phyloP scores from a whole-genome alignment of 2,797 vertebrate genomes.

The Eleutherodactylus coqui region DNA sequence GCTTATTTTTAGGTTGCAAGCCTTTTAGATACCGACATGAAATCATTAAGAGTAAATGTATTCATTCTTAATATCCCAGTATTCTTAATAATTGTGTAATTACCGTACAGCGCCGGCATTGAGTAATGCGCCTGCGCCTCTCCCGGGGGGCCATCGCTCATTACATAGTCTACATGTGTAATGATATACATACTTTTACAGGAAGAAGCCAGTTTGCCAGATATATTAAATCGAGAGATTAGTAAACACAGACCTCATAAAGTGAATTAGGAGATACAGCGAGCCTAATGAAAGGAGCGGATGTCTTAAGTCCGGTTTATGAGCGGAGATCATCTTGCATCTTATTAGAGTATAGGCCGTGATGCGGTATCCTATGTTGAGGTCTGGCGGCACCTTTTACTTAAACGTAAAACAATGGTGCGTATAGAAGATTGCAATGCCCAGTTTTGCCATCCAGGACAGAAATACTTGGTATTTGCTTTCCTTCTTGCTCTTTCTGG shows the following conservation, averaged over 20 bases:
- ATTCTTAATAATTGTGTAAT: constrained; percentile 26
- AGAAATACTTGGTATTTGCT: not conserved
- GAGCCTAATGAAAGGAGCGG: not conserved
- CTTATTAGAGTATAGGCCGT: not conserved
- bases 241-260: constrained; percentile 23
- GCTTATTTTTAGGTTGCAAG: not conserved
- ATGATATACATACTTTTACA: constrained; percentile 30
- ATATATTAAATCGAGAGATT: constrained; percentile 4
- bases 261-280: constrained; percentile 4
- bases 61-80: constrained; percentile 22
- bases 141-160: constrained; percentile 18
- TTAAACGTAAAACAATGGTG: not conserved
- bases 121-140: constrained; percentile 10
- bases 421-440: not conserved
- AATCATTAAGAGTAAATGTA: not conserved
- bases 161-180: constrained; percentile 33
- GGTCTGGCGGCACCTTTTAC: not conserved
- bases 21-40: not conserved
- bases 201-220: constrained; percentile 31
- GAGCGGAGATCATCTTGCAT: not conserved
- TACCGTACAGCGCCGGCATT: constrained; percentile 4
- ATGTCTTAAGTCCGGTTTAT: not conserved
- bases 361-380: not conserved
- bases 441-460: not conserved
- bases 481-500: not conserved